Conservation (phyloP, 1,140 invertebrate species). For the Popillia japonica region DNA sequence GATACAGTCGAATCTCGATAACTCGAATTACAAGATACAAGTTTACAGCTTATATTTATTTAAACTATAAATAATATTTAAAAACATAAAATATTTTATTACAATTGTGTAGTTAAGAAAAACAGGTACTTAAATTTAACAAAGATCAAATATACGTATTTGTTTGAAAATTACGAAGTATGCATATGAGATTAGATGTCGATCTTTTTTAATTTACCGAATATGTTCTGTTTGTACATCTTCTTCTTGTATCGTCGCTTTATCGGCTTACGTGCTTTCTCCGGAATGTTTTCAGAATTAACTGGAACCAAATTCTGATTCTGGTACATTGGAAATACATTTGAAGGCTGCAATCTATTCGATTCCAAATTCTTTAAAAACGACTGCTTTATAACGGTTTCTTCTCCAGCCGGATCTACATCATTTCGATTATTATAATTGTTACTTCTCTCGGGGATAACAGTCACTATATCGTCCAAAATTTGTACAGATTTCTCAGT, state of each 20-base stretch:
- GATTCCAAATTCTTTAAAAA: not conserved
- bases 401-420: too few relatives aligned
- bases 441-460: too few relatives aligned
- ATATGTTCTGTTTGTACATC: conserved; percentile 12
- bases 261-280: not conserved
- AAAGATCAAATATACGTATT: not conserved
- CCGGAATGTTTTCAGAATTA: not conserved
- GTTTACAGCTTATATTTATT: too few relatives aligned
- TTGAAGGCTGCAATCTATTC: not conserved
- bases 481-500: too few relatives aligned
- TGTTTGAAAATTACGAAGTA: not conserved
- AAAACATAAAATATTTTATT: not conserved
- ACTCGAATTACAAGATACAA: too few relatives aligned
- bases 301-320: not conserved
- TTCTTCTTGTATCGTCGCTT: conserved; percentile 17
- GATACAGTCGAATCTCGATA: too few relatives aligned
- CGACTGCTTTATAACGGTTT: not conserved
- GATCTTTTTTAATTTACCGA: conserved; percentile 2
- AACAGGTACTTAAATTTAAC: conserved; percentile 15
- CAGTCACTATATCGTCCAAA: too few relatives aligned
- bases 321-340: not conserved
- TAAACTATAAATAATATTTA: not conserved
- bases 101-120: too few relatives aligned
- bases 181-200: not conserved
- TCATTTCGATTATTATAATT: too few relatives aligned